Base-by-base conservation (phyloP, 1,140 invertebrate genomes). In the Hylyphantes graminicola region DNA sequence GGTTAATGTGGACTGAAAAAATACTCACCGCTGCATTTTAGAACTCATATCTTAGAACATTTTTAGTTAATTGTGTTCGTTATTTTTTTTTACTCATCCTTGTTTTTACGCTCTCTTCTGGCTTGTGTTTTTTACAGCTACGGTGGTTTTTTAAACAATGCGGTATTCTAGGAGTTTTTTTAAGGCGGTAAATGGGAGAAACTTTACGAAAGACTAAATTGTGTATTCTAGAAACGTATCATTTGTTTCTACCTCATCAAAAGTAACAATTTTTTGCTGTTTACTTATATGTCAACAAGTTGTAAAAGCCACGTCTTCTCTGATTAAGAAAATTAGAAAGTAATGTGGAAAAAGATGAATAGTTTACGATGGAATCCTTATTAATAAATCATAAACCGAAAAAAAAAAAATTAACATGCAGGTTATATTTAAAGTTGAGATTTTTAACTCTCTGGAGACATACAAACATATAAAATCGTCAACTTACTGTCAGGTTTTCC, bases 1-100 rank as follows among this genome's bases (percentile, higher is more conserved):
- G n/a, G n/a, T 63, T 76, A 63, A 76, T 76, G 74, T 76, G 48
- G 19, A 13, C 57, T 64, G 13, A 76, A 76, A 76, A 61, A 76
- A 76, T 63, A 63, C n/a, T 61, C 21, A 12, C 54, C 48, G 48
- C 10, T 61, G 55, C 61, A 76, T 76, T 76, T 76, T 76, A 76
- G 64, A 63, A 48, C 74, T 13, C 74, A 64, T 17, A 64, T 64
- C 51, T 64, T 76, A 11, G 51, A 51, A 10, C 13, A 76, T 63
- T 64, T 64, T 76, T 76, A 51, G 21, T 73, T 50, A 54, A n/a
- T 55, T 50, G 21, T 76, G 53, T 53, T 70, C 54, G 68, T 53
- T n/a, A 54, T 68, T 74, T 74, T 76, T 74, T 9, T 17, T 74
- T 63, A 64, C 53, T 57, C 48, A 15, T 10, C 55, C 61, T 61